Percentiles rank a stretch among this genome's conserved stretches.
Evolutionary conservation across 2,797 vertebrate species (phyloP).

Genomic region (Synaphobranchus kaupii): DNA sequence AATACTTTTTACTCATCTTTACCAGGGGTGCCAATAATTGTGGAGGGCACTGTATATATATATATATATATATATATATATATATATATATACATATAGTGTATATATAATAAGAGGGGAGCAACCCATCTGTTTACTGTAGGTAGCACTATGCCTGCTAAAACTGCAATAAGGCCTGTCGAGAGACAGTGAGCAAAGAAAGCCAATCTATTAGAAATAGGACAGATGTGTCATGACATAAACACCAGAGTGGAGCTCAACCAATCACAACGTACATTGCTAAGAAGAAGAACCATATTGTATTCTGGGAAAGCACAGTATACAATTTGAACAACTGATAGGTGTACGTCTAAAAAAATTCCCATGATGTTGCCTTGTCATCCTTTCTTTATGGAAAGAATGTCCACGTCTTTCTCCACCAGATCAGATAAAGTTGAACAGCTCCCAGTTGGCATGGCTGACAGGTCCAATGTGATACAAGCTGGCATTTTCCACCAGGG

Average conservation of each 20-base stretch:
- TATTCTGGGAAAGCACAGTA: not conserved
- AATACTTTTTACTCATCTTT: too few species aligned
- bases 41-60: too few species aligned
- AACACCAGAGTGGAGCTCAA: not conserved
- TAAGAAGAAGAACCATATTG: not conserved
- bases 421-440: not conserved
- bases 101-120: too few species aligned
- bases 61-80: too few species aligned
- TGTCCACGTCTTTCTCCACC: not conserved
- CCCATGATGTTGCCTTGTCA: not conserved
- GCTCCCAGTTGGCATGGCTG: not conserved
- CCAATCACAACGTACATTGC: not conserved
- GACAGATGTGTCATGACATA: not conserved
- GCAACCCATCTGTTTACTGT: not conserved
- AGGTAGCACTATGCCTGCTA: not conserved
- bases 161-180: too few species aligned
- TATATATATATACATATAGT: too few species aligned
- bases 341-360: not conserved
- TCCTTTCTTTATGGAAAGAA: not conserved
- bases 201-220: too few species aligned
- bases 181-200: too few species aligned
- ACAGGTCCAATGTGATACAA: not conserved
- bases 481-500: conserved; percentile 35
- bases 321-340: not conserved
- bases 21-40: too few species aligned